Evolutionary conservation across 2,888 invertebrate species (phyloP), one percentile per base, ranked within the genome.

Genomic region (Amphipoea oculea): DNA sequence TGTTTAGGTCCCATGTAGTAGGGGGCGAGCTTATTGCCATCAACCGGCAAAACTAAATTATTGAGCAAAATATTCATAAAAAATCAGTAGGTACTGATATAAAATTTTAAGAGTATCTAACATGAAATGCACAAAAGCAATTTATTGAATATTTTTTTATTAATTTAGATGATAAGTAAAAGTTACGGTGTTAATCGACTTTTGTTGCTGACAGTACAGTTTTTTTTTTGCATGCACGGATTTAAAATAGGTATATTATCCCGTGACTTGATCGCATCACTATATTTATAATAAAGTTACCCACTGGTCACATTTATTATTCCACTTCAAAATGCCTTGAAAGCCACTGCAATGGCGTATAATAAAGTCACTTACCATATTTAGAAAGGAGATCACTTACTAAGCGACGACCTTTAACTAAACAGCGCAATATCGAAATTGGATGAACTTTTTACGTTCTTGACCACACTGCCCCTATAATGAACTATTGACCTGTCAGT

Each of bases 381-480:
- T 79, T 62, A 68, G 20, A 79, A 78, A 66, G 42, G 9, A 65
- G n/a, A 42, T 79, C 62, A 62, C 20, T 62, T n/a, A 79, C 4
- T n/a, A 45, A 62, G 51, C 51, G 14, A 42, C 6, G 63, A 48
- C 63, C 63, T 73, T 76, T 54, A 42, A 42, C 51, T 45, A 69
- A 42, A 74, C 54, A 40, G n/a, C 40, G 20, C n/a, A n/a, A n/a
- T 45, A 71, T 78, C 36, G 48, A 66, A 57, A 74, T 36, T 51
- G 67, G 20, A 40, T 70, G 23, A 71, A 57, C 14, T 73, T 73
- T 54, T 20, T 23, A 48, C 23, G 57, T 54, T 71, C 71, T 54
- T 81, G 60, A 73, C 65, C 40, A 40, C 14, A 29, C 9, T 81
- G 72, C 62, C 29, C 57, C 48, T 63, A 1, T n/a, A 36, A 17